Base-by-base conservation (phyloP, 2,888 invertebrate genomes). In the Ectobius pallidus region DNA sequence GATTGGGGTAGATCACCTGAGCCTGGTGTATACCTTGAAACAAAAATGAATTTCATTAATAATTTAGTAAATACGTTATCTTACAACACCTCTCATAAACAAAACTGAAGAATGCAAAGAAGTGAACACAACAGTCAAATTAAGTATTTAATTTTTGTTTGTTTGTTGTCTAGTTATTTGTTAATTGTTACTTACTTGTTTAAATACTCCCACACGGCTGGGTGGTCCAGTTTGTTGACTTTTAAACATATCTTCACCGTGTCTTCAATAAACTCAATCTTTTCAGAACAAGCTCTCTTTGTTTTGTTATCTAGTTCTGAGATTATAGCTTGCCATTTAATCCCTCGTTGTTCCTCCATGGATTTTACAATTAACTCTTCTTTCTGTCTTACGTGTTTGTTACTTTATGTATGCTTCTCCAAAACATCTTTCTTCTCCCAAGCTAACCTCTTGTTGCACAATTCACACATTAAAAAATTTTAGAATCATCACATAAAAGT, bases 161-260 rank as follows among this genome's bases (percentile, higher is more conserved):
- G n/a, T 14, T 49, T 9, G 6, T 7, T 49, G 4, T 6, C 14
- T n/a, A n/a, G n/a, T n/a, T n/a, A n/a, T n/a, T n/a, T n/a, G n/a
- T n/a, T n/a, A n/a, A n/a, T n/a, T n/a, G n/a, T n/a, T n/a, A n/a
- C n/a, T n/a, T n/a, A n/a, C n/a, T n/a, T n/a, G n/a, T n/a, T n/a
- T n/a, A n/a, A n/a, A 44, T 68, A 44, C 27, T 69, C 69, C 49
- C 49, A 49, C 18, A 69, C 3, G 20, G 69, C 49, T 49, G 69
- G 69, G n/a, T 69, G 49, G 30, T 69, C 49, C 69, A 69, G 18
- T 39, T 69, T 69, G 49, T 69, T 18, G 25, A 52, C 4, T 30
- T 69, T 3, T 32, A 69, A 49, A 11, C 46, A 69, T 49, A 69
- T 69, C 25, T 49, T 69, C 69, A 69, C 69, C 30, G 67, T 67